phyloP scores from a whole-genome alignment of 2,797 vertebrate species.

The Lepus oiostolus region DNA sequence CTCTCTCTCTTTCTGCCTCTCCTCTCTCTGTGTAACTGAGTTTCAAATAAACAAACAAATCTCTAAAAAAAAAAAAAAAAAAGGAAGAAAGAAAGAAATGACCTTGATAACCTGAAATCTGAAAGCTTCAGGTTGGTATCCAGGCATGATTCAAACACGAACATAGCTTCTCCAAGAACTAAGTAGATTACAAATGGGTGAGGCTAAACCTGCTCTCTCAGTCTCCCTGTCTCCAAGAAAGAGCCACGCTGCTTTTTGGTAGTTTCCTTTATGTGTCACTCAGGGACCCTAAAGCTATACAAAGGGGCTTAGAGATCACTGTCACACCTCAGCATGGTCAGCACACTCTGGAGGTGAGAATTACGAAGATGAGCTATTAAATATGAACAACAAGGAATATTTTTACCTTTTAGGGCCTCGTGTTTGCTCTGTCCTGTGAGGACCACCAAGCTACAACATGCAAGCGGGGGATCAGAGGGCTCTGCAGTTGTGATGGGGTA shows the following conservation, averaged over 20 bases:
- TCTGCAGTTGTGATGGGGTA: not conserved
- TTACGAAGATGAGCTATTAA: not conserved
- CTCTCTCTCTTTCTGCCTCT: too few species aligned
- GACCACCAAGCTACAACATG: not conserved
- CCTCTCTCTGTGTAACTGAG: too few species aligned
- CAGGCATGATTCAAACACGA: not conserved
- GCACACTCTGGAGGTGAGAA: not conserved
- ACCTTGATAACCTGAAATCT: not conserved
- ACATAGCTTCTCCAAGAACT: not conserved
- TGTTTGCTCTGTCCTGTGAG: not conserved
- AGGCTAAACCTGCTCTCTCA: not conserved
- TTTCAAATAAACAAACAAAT: too few species aligned
- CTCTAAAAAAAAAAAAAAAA: too few species aligned
- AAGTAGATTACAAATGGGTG: not conserved
- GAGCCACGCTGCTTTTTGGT: not conserved
- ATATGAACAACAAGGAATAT: not conserved
- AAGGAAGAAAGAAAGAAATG: too few species aligned
- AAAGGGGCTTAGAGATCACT: not conserved
- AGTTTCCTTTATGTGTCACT: not conserved
- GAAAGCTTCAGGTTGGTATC: not conserved
- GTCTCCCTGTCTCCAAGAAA: not conserved
- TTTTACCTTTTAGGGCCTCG: not conserved
- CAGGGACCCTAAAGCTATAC: not conserved
- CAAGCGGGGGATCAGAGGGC: not conserved
- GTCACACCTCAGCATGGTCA: rapidly evolving